Evolutionary conservation across 2,113 vertebrate genomes (phyloP), one percentile per base, ranked within the genome.

Genomic region (Protobothrops mucrosquamatus): DNA sequence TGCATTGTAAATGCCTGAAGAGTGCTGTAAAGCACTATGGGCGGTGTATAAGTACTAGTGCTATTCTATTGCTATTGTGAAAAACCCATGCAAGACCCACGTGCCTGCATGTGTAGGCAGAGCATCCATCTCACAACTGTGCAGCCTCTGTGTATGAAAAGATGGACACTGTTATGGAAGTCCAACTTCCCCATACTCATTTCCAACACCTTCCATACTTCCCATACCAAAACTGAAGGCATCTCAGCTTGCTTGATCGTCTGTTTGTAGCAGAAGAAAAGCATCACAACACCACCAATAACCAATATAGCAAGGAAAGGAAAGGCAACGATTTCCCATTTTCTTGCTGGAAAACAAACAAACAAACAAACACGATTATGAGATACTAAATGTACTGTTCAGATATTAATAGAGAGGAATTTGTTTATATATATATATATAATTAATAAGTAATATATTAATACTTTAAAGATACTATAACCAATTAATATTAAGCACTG

Each of bases 211-310:
- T 22, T 52, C 0, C 51, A 88, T 86, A 88, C 5, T 54, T 90
- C 24, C 87, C 91, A 0, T 97, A 97, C 97, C 96, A 97, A 61
- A 92, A 88, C 51, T 20, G 2, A 92, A 90, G 96, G 96, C 29
- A 59, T 90, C 93, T 95, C 94, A 91, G 87, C 90, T 2, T 1
- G 11, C 89, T 93, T 89, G 4, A 51, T 91, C 6, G 48, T 91
- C 0, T 61, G 87, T 61, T 92, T 96, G 91, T 93, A n/a, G 61
- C 93, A 55, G 85, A 64, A 91, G 87, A 24, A 6, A 87, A 61
- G 3, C 92, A 61, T 20, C 51, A 46, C 46, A 43, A 46, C 1
- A 23, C 10, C 24, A 1, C 85, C 91, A 3, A 3, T 9, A 59
- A 88, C 46, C 1, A 85, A 2, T 39, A 93, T 0, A n/a, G 5